These are phyloP conservation scores for Spodoptera exigua DNA, from an alignment of 2,888 invertebrate genomes.

Conservation along the genomic window DNA sequence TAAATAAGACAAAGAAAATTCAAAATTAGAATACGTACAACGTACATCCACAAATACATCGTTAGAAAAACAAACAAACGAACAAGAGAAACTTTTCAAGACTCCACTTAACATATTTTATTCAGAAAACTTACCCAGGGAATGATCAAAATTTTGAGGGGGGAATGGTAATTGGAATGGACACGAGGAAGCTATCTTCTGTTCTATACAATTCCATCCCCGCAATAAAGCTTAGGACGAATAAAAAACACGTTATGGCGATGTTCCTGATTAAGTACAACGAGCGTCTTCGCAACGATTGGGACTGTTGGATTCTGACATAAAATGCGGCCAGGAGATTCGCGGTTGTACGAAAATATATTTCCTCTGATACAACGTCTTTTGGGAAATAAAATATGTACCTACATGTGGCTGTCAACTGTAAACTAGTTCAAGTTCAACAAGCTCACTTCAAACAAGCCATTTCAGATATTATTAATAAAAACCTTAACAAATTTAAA, in stretches of 20 bases:
- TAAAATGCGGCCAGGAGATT: conserved; percentile 42
- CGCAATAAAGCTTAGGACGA: conserved; percentile 40
- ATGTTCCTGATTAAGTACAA: conserved; percentile 62
- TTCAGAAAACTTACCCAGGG: conserved; percentile 37
- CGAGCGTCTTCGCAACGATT: conserved; percentile 60
- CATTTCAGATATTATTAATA: too few relatives aligned
- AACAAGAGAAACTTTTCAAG: conserved; percentile 17
- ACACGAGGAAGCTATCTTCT: conserved; percentile 2
- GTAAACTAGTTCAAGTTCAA: too few relatives aligned
- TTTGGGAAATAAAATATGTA: too few relatives aligned
- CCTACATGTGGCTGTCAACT: too few relatives aligned
- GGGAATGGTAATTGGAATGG: conserved; percentile 32
- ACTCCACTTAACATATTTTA: conserved; percentile 42
- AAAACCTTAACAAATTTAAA: too few relatives aligned
- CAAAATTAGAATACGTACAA: conserved; percentile 22
- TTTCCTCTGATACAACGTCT: neutral
- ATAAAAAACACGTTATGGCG: conserved; percentile 63
- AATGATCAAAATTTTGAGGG: conserved; percentile 18
- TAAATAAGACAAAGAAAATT: conserved; percentile 28
- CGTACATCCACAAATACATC: conserved; percentile 9
- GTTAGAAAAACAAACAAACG: conserved; percentile 31
- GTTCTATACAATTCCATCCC: conserved; percentile 35
- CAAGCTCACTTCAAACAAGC: too few relatives aligned
- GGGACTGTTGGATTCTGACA: conserved; percentile 53
- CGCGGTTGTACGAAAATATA: conserved; percentile 12